A percentile compares a stretch with the other conserved stretches of the same genome.
These are phyloP conservation scores for Psittacula echo DNA, from an alignment of 2,797 vertebrate genomes.

Conservation along the genomic window DNA sequence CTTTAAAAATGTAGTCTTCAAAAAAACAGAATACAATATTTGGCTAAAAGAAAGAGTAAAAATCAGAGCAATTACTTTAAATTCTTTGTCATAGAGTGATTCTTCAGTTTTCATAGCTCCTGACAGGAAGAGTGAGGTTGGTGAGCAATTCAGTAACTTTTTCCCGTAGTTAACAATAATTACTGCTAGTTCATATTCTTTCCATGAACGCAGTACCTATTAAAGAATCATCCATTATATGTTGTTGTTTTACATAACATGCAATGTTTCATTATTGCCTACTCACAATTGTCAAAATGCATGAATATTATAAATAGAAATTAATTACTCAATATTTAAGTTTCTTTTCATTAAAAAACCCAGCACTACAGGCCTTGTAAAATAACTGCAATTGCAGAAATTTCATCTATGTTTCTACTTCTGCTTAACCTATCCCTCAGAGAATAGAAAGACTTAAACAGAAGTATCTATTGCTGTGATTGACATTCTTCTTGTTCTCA, in stretches of 20 bases:
- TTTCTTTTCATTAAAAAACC: not conserved
- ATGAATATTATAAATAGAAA: not conserved
- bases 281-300: not conserved
- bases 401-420: not conserved
- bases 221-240: conserved; percentile 50
- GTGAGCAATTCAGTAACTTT: conserved; percentile 79
- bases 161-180: conserved; percentile 86
- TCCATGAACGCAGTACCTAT: conserved; percentile 83
- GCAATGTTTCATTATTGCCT: not conserved
- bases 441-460: conserved; percentile 3
- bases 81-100: not conserved
- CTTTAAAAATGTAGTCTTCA: not conserved
- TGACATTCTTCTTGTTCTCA: not conserved
- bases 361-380: not conserved
- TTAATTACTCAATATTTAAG: not conserved
- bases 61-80: conserved; percentile 63
- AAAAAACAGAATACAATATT: not conserved
- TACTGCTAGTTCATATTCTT: conserved; percentile 82
- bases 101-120: conserved; percentile 21
- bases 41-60: not conserved
- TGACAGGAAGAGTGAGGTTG: not conserved
- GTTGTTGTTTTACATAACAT: not conserved
- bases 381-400: conserved; percentile 19
- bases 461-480: conserved; percentile 7
- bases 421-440: not conserved